A percentile compares a stretch with the other conserved stretches of the same genome.
Conservation (phyloP, 2,113 vertebrate species). For the Regulus satrapa region DNA sequence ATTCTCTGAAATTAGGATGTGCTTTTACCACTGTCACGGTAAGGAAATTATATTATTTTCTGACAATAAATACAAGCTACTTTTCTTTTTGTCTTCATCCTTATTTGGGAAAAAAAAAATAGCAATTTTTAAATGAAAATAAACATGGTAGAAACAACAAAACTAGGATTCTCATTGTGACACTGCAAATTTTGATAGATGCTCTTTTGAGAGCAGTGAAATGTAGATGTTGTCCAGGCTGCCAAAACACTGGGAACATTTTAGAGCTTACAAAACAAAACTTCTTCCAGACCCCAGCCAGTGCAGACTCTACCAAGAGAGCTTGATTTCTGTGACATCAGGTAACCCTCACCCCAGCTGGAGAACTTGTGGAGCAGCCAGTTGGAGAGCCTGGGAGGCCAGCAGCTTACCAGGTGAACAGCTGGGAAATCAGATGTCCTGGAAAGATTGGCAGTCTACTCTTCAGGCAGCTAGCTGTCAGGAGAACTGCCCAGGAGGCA, state of each 20-base stretch:
- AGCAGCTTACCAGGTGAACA: slow-evolving; percentile 37
- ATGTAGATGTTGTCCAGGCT: neutral
- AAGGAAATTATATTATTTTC: neutral
- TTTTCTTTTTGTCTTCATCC: neutral
- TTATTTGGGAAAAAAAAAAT: neutral
- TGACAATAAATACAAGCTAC: neutral
- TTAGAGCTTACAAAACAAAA: neutral
- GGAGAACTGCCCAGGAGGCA: neutral
- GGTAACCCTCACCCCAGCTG: neutral
- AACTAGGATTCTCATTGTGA: neutral
- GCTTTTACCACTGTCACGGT: neutral
- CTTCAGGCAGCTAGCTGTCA: neutral
- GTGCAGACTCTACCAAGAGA: neutral
- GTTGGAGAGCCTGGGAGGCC: neutral
- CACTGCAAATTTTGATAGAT: neutral
- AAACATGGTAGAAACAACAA: neutral
- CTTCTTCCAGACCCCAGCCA: neutral
- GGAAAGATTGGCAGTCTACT: neutral
- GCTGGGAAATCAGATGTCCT: slow-evolving; percentile 42
- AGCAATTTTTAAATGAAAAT: neutral
- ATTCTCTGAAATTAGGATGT: neutral
- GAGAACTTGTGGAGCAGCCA: neutral
- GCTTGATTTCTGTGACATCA: neutral
- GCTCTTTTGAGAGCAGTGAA: neutral
- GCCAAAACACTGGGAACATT: neutral